Conservation (phyloP, 2,888 invertebrate species). For the Netelia fuscicornis region DNA sequence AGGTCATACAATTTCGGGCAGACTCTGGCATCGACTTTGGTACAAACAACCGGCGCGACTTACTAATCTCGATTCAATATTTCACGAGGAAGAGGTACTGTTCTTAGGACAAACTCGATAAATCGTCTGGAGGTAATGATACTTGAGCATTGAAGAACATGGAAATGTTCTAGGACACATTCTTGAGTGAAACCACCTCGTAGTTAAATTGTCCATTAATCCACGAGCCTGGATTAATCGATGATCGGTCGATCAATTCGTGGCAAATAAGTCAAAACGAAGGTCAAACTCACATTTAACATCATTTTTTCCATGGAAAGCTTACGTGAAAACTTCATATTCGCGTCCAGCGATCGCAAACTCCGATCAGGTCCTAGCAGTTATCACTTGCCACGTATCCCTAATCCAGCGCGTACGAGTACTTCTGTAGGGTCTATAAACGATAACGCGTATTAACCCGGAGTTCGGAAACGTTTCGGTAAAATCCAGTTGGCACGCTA, state of each 20-base stretch:
- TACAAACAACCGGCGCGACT: background rate
- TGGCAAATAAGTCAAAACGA: background rate
- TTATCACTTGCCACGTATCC: constrained; percentile 52
- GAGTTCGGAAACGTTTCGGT: constrained; percentile 56
- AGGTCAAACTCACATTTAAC: background rate
- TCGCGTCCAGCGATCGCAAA: constrained; percentile 26
- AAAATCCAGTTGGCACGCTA: constrained; percentile 42
- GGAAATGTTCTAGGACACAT: background rate
- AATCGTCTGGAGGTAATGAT: background rate
- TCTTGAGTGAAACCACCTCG: background rate
- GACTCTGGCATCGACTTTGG: background rate
- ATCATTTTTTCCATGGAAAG: constrained; percentile 7
- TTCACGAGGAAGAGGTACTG: background rate
- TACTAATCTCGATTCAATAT: constrained; percentile 25
- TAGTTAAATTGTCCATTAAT: background rate
- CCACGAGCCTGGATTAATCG: background rate
- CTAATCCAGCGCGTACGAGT: constrained; percentile 47
- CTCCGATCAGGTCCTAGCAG: constrained; percentile 9
- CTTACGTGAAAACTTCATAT: background rate
- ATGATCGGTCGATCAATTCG: background rate
- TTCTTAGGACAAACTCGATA: background rate
- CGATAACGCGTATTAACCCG: constrained; percentile 68
- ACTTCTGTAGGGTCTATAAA: constrained; percentile 65
- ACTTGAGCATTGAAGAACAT: background rate
- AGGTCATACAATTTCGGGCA: constrained; percentile 31